Evolutionary conservation across 37 sponge, comb jelly and placozoan species (phyloP), one percentile per base, ranked within the genome.

Genomic region (Chondrosia reniformis): DNA sequence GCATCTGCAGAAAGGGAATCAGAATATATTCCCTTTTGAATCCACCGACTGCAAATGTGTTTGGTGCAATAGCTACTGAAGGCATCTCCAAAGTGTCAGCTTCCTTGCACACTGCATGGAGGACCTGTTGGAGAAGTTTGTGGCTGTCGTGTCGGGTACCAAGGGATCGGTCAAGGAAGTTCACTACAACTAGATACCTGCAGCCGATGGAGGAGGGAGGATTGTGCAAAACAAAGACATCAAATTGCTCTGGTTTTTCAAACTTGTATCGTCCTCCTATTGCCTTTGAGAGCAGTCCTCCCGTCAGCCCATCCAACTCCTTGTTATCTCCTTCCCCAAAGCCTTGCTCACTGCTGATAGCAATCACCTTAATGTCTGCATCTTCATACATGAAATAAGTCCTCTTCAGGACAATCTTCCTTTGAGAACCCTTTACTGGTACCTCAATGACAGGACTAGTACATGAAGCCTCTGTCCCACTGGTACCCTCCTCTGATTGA

Each of bases 51-150:
- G 72, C 38, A 69, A 69, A 69, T 69, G 72, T 69, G 5, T 4
- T 69, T 10, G 72, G 72, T 69, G 43, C 43, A n/a, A 69, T 69
- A 25, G 44, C 72, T 43, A 69, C 72, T 43, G 43, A 21, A 25
- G 72, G 72, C 72, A 69, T 69, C 44, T 69, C 72, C 72, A 69
- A 39, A 24, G 72, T 69, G 72, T 69, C 72, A 43, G 72, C 72
- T 40, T 69, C 72, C 72, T 69, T 36, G 72, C 32, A 69, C 72
- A 69, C 72, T 43, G 37, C 36, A 13, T 69, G 72, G n/a, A 69
- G 42, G 72, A 69, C 42, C 72, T 69, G 72, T 25, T 69, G 72
- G 42, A 69, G 72, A 44, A 3, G 24, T 44, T 69, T 69, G 1
- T 40, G 72, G 24, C 7, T 13, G 15, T 69, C 72, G 2, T 69